Percentiles rank a stretch among this genome's conserved stretches.
Conservation (phyloP, 2,888 invertebrate genomes). For the Nemotelus nigrinus region DNA sequence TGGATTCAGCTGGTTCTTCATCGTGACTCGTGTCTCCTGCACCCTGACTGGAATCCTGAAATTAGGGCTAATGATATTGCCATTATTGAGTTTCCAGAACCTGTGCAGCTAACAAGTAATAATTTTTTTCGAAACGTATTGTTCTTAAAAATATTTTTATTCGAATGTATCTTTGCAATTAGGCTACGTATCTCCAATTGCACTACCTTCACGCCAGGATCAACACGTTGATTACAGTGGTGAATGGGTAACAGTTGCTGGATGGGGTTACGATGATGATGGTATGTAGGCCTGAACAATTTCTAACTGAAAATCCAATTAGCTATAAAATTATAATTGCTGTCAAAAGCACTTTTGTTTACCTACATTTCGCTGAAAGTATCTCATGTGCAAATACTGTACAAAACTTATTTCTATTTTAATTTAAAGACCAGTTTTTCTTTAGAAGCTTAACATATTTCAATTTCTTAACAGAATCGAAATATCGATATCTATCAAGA, state of each 20-base stretch:
- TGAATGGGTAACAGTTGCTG: background rate
- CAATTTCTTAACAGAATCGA: too few species aligned
- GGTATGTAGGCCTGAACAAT: slow-evolving; percentile 28
- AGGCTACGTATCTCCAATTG: slow-evolving; percentile 6
- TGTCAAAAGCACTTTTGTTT: too few species aligned
- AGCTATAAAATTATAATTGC: too few species aligned
- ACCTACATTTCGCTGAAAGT: too few species aligned
- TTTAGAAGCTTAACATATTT: too few species aligned
- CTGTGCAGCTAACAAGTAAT: slow-evolving; percentile 49
- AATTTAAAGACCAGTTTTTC: too few species aligned
- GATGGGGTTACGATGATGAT: slow-evolving; percentile 16
- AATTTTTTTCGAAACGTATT: background rate
- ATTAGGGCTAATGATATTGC: slow-evolving; percentile 58
- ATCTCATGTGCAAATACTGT: too few species aligned
- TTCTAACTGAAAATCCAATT: too few species aligned
- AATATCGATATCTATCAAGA: too few species aligned
- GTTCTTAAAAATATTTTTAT: too few species aligned
- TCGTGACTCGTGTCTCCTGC: slow-evolving; percentile 49
- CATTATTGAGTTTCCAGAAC: slow-evolving; percentile 55
- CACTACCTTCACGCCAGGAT: background rate
- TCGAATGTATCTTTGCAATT: background rate
- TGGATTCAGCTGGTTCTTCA: slow-evolving; percentile 21
- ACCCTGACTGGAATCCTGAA: slow-evolving; percentile 49
- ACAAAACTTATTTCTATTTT: too few species aligned
- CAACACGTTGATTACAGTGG: background rate